Percentiles rank a stretch among this genome's conserved stretches.
Conservation (phyloP, 2,888 invertebrate genomes). For the Lycocerus yunnanus region DNA sequence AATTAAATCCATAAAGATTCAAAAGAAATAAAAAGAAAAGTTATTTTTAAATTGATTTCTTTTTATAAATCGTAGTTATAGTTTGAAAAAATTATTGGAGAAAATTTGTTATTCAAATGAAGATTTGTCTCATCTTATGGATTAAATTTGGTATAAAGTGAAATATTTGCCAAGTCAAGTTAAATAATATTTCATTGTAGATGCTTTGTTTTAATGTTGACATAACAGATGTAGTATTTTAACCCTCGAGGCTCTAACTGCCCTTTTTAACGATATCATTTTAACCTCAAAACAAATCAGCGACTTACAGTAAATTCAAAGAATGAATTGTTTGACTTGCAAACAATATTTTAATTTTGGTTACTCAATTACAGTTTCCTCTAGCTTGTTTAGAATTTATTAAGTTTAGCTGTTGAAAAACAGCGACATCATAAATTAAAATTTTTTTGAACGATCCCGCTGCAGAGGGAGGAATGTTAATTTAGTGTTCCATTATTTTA, state of each 20-base stretch:
- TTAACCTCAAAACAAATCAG: background rate
- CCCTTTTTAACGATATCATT: background rate
- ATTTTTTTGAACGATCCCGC: background rate
- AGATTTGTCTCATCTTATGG: background rate
- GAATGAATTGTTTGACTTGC: background rate
- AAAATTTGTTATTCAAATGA: background rate
- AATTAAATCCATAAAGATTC: constrained; percentile 19
- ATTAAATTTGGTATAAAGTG: background rate
- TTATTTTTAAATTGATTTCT: background rate
- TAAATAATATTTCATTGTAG: background rate
- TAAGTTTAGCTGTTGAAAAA: background rate
- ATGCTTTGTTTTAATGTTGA: constrained; percentile 1
- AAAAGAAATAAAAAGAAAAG: background rate
- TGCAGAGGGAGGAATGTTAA: background rate
- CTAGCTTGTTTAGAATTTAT: background rate
- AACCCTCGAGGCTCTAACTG: background rate
- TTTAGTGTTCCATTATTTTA: background rate
- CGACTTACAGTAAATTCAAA: background rate
- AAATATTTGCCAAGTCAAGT: background rate
- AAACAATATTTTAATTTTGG: background rate
- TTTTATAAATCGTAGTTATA: background rate
- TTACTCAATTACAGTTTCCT: background rate
- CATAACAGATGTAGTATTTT: constrained; percentile 1
- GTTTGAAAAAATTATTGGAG: background rate
- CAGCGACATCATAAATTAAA: too few relatives aligned